Evolutionary conservation across 1,140 invertebrate species (phyloP).

Genomic region (Marisa cornuarietis): DNA sequence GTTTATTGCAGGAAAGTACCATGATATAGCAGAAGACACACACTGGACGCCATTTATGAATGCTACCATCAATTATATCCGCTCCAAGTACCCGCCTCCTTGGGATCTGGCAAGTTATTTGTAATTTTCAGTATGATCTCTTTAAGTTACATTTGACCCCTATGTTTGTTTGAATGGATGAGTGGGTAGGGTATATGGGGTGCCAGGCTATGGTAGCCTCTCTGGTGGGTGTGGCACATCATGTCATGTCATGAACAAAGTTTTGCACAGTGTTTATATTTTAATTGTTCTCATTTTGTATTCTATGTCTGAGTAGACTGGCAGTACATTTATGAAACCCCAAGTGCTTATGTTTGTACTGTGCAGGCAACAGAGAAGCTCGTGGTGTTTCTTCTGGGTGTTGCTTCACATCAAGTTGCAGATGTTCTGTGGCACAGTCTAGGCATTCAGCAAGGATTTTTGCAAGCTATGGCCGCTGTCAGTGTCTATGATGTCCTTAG

Average conservation of each 20-base stretch:
- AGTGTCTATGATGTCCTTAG: background rate
- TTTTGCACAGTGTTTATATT: too few relatives aligned
- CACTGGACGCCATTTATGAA: constrained; percentile 63
- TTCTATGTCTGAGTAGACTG: too few relatives aligned
- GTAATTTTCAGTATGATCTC: background rate
- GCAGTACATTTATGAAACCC: too few relatives aligned
- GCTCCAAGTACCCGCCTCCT: constrained; percentile 51
- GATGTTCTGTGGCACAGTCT: constrained; percentile 61
- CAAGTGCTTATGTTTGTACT: background rate
- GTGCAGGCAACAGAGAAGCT: constrained; percentile 55
- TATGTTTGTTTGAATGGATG: background rate
- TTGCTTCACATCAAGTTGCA: constrained; percentile 58
- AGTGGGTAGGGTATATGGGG: too few relatives aligned
- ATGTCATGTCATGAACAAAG: too few relatives aligned
- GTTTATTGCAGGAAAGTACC: constrained; percentile 50
- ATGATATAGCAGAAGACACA: constrained; percentile 59
- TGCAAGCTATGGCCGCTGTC: constrained; percentile 58
- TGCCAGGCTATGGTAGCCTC: too few relatives aligned
- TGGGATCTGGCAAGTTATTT: constrained; percentile 49
- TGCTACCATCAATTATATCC: constrained; percentile 61
- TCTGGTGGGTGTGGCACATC: too few relatives aligned
- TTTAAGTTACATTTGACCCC: constrained; percentile 1
- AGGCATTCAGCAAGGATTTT: constrained; percentile 57
- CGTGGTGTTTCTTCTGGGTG: constrained; percentile 55
- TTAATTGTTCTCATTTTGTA: too few relatives aligned